A percentile compares a stretch with the other conserved stretches of the same genome.
Conservation (phyloP, 2,888 invertebrate species). For the Cheilosia variabilis region DNA sequence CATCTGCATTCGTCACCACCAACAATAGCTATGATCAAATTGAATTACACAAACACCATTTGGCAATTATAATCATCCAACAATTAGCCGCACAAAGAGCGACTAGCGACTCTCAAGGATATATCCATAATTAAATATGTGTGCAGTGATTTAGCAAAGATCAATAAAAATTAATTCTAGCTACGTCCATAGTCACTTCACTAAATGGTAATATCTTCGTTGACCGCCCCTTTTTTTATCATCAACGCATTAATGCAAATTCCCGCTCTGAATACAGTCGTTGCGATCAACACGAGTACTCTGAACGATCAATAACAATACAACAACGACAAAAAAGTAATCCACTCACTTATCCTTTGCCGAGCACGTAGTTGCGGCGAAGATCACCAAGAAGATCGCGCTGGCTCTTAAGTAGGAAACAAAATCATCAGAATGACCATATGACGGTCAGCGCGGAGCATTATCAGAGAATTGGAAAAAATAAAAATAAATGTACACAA, state of each 20-base stretch:
- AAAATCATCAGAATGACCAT: slow-evolving; percentile 12
- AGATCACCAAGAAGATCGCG: slow-evolving; percentile 9
- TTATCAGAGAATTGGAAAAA: slow-evolving; percentile 31
- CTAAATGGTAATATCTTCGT: slow-evolving; percentile 7
- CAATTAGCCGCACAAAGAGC: slow-evolving; percentile 17
- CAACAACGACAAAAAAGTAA: background rate
- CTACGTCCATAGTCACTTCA: slow-evolving; percentile 29
- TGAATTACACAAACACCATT: slow-evolving; percentile 12
- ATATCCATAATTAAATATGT: background rate
- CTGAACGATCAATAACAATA: slow-evolving; percentile 3
- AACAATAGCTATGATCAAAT: slow-evolving; percentile 5
- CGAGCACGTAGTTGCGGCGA: slow-evolving; percentile 23
- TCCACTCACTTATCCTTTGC: slow-evolving; percentile 23
- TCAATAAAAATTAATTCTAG: slow-evolving; percentile 38
- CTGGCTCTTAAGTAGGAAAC: slow-evolving; percentile 1
- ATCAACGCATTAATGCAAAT: slow-evolving; percentile 37
- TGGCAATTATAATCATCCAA: background rate
- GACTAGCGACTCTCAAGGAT: slow-evolving; percentile 20
- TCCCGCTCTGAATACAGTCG: slow-evolving; percentile 1
- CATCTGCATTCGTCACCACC: background rate
- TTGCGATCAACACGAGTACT: slow-evolving; percentile 23
- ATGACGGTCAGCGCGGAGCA: slow-evolving; percentile 12
- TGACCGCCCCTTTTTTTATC: slow-evolving; percentile 35
- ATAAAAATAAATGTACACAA: slow-evolving; percentile 29
- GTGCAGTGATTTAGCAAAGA: background rate